Percentiles rank a stretch among this genome's conserved stretches.
phyloP scores from a whole-genome alignment of 2,888 invertebrate genomes.

The Ypsolopha sequella region DNA sequence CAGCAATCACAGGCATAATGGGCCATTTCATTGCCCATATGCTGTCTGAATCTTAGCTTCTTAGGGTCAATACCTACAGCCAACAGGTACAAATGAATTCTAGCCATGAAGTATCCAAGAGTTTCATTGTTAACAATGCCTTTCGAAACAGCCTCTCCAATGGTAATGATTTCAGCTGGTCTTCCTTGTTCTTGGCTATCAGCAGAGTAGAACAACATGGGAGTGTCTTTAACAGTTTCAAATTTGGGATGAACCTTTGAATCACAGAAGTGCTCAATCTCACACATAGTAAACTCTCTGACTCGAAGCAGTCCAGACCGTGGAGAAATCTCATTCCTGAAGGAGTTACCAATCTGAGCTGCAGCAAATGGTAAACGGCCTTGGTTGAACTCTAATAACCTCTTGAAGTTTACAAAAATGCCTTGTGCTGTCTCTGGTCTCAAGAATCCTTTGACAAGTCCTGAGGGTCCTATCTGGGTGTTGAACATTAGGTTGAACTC shows the following conservation, averaged over 20 bases:
- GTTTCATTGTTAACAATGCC: conserved; percentile 96
- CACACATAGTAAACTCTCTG: conserved; percentile 99
- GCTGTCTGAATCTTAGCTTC: conserved; percentile 95
- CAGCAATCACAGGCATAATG: conserved; percentile 99
- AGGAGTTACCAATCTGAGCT: conserved; percentile 98
- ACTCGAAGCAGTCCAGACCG: conserved; percentile 95
- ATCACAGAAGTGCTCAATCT: conserved; percentile 99
- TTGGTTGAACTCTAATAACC: conserved; percentile 96
- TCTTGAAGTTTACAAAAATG: conserved; percentile 99
- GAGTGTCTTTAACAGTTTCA: conserved; percentile 77
- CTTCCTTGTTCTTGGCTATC: conserved; percentile 98
- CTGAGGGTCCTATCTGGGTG: conserved; percentile 97
- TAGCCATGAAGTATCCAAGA: conserved; percentile 96
- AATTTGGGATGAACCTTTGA: conserved; percentile 96
- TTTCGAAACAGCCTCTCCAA: conserved; percentile 90
- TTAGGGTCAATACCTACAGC: conserved; percentile 90
- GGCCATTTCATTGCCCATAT: conserved; percentile 99
- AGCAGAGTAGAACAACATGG: conserved; percentile 91
- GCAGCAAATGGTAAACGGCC: conserved; percentile 97
- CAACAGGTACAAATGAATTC: conserved; percentile 90
- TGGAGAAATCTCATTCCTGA: conserved; percentile 99
- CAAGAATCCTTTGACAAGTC: conserved; percentile 92
- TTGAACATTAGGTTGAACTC: conserved; percentile 99
- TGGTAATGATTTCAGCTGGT: conserved; percentile 79
- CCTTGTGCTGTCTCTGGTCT: conserved; percentile 99